Evolutionary conservation across 2,888 invertebrate species (phyloP), one percentile per base, ranked within the genome.

Genomic region (Drosophila subquinaria): DNA sequence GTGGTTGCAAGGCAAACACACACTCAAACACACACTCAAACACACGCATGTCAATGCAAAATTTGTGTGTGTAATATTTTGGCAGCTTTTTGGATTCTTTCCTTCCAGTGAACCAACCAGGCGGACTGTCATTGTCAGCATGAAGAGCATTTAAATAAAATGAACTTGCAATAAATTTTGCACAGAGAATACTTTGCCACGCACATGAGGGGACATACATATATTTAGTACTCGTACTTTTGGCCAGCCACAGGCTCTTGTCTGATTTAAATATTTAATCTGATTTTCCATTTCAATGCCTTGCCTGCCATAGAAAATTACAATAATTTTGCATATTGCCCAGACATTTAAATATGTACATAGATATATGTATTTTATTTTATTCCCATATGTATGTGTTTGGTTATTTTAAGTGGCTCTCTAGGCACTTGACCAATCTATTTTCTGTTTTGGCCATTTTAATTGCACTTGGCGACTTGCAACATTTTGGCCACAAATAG

Each of bases 231-330:
- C 52, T 67, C 30, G 59, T 61, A 56, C 27, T 69, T 68, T 69
- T 76, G 82, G 82, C 69, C 35, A 68, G 69, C 89, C 90, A 79
- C 78, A 89, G 70, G 40, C 69, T 50, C 73, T 76, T 70, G 69
- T 75, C 63, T 64, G 69, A 79, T 87, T 89, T 83, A 86, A 89
- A 90, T 88, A 90, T 84, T 82, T 90, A 81, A 90, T 81, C 80
- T 76, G 89, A 88, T 90, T 89, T 90, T 76, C 73, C 78, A 73
- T 73, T 79, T 82, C 72, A 77, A 81, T 86, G 79, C 81, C 74
- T 65, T 17, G 30, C 67, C 33, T 61, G 35, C 60, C 56, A 61
- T 70, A 69, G 52, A 66, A 76, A 74, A 74, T 88, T 77, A 82
- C 69, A 82, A 77, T 88, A 67, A 79, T 69, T 69, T 59, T 62